These are phyloP conservation scores for Philypnodon macrostomus DNA, from an alignment of 2,797 vertebrate genomes.

Conservation along the genomic window DNA sequence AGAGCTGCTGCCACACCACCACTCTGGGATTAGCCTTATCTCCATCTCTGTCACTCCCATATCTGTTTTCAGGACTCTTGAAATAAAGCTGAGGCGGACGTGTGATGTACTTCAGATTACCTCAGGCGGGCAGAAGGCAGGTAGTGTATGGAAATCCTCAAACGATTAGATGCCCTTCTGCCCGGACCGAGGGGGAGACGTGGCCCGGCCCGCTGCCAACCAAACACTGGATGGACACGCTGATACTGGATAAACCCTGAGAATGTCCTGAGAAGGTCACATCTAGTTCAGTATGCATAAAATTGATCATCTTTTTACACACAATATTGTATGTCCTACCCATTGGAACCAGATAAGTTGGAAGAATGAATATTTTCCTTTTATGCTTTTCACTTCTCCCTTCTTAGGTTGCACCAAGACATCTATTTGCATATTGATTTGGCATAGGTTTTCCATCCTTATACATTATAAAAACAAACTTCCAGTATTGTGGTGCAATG, in stretches of 20 bases:
- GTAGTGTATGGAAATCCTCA: conserved; percentile 67
- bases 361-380: too few species aligned
- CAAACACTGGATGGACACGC: conserved; percentile 30
- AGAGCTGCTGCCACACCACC: conserved; percentile 30
- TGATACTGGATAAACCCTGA: conserved; percentile 32
- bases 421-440: too few species aligned
- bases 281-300: neutral
- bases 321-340: too few species aligned
- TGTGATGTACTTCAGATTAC: conserved; percentile 70
- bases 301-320: neutral
- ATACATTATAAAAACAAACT: too few species aligned
- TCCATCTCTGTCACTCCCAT: conserved; percentile 68
- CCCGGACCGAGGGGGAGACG: conserved; percentile 39
- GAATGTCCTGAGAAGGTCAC: conserved; percentile 18
- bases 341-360: too few species aligned
- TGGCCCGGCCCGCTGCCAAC: conserved; percentile 39
- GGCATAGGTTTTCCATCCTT: too few species aligned
- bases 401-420: too few species aligned
- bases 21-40: conserved; percentile 65
- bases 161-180: conserved; percentile 68
- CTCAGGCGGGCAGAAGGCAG: conserved; percentile 45
- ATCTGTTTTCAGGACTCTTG: conserved; percentile 66
- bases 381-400: too few species aligned
- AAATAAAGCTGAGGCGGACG: conserved; percentile 65
- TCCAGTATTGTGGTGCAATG: too few species aligned